Evolutionary conservation across 2,797 vertebrate genomes (phyloP), one percentile per base, ranked within the genome.

Genomic region (Trachurus trachurus): DNA sequence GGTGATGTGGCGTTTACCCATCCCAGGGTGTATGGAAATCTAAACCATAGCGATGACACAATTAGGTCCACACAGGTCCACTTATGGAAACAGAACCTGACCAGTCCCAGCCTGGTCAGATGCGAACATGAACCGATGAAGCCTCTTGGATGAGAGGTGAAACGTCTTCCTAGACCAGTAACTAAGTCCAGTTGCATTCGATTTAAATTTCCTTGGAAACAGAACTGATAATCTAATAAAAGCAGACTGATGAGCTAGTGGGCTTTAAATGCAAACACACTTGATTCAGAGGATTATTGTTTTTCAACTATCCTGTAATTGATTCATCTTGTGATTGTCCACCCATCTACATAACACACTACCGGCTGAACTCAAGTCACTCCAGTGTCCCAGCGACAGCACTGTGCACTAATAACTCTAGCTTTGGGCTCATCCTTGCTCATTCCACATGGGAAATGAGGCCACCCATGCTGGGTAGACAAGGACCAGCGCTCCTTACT

Each of bases 1-100:
- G 56, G 71, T 86, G 85, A 84, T 40, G 63, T 83, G 71, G 80
- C 58, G 2, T 82, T 74, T 66, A 77, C 52, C 68, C 52, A 71
- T 62, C 77, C 71, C 63, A 71, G 67, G 72, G 74, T 68, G 69
- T 50, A 22, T 65, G 54, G 73, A 69, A 49, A 78, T 44, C 58
- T 58, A 63, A 60, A 71, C 13, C 9, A 11, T 29, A 49, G 52
- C 21, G 60, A 85, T 78, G 78, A 78, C 75, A 74, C 47, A 0
- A 34, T 66, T 73, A 68, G 78, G 73, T 85, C 49, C 34, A 37
- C 34, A 9, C 34, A 76, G 71, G 44, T 77, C 62, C 59, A 82
- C 65, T 68, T 69, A 22, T 6, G 47, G 50, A 63, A 79, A 40
- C 39, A 22, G 42, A 66, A 73, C 17, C n/a, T n/a, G n/a, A n/a